Conservation (phyloP, 2,888 invertebrate species). For the Napeogenes inachia region DNA sequence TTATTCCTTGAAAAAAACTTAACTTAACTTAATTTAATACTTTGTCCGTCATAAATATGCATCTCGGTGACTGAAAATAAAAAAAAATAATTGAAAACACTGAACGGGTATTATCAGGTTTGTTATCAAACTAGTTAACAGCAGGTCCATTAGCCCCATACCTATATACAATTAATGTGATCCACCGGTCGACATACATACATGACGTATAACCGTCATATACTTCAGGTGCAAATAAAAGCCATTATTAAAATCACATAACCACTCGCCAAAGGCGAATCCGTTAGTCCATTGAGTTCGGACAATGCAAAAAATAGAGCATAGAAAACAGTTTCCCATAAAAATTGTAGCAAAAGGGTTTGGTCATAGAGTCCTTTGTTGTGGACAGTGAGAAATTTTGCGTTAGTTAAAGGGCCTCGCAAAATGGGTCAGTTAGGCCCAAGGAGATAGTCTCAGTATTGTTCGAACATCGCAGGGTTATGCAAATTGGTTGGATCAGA, state of each 20-base stretch:
- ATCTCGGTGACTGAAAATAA: no score
- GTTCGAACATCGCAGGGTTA: slow-evolving; percentile 57
- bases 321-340: slow-evolving; percentile 71
- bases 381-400: slow-evolving; percentile 72
- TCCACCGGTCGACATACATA: slow-evolving; percentile 14
- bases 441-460: slow-evolving; percentile 46
- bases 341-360: slow-evolving; percentile 69
- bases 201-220: slow-evolving; percentile 62
- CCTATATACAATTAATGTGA: slow-evolving; percentile 21
- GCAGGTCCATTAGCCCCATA: no score
- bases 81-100: no score
- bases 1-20: no score
- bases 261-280: slow-evolving; percentile 68
- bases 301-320: slow-evolving; percentile 77
- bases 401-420: slow-evolving; percentile 52
- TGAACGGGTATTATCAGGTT: no score
- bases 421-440: slow-evolving; percentile 68
- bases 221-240: slow-evolving; percentile 43
- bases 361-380: slow-evolving; percentile 63
- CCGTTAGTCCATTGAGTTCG: slow-evolving; percentile 52
- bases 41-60: no score
- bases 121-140: no score
- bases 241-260: slow-evolving; percentile 62
- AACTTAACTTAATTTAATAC: no score
- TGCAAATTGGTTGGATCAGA: slow-evolving; percentile 54